Base-by-base conservation (phyloP, 2,888 invertebrate genomes). In the Parnassius glacialis region DNA sequence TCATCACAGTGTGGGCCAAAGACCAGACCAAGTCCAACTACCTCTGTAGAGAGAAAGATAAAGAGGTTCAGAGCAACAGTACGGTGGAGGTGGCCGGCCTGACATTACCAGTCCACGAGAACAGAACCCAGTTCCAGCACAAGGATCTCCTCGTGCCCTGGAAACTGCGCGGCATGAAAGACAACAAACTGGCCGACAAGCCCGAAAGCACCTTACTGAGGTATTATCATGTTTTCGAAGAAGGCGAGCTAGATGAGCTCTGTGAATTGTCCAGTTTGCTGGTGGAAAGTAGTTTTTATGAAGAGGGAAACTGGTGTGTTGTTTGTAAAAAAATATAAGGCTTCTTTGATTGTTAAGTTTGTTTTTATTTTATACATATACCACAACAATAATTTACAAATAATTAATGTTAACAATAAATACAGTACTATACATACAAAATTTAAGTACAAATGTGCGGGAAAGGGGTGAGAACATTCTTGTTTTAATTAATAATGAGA, bases 1-100 rank as follows among this genome's bases (percentile, higher is more conserved):
- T 99, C 7, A 94, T 99, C 64, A 98, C 99, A 69, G 99, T 99
- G 0, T 99, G 99, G 99, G 98, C 99, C 0, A 96, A 96, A 82
- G 96, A 98, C 78, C 98, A 98, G 84, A 92, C 92, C 2, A 93
- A 90, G 65, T 92, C 95, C 52, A 92, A 85, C 61, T 90, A 92
- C 66, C 72, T 88, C 3, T 73, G 73, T 57, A 78, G 87, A 16
- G 58, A 54, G 41, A 62, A 62, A 73, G 69, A 68, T 44, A 68
- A 75, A 47, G 74, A 83, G 63, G 65, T 60, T 45, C 57, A 57
- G 5, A 64, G 64, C 1, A 44, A 69, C 12, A 64, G 54, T 60
- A 69, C 78, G 7, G 70, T 72, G 48, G 75, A 80, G 0, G 76
- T 80, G 0, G 81, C 71, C 3, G 83, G 85, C 0, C 61, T 91